A percentile compares a stretch with the other conserved stretches of the same genome.
phyloP scores from a whole-genome alignment of 2,888 invertebrate species.

The Leptogaster cylindrica region DNA sequence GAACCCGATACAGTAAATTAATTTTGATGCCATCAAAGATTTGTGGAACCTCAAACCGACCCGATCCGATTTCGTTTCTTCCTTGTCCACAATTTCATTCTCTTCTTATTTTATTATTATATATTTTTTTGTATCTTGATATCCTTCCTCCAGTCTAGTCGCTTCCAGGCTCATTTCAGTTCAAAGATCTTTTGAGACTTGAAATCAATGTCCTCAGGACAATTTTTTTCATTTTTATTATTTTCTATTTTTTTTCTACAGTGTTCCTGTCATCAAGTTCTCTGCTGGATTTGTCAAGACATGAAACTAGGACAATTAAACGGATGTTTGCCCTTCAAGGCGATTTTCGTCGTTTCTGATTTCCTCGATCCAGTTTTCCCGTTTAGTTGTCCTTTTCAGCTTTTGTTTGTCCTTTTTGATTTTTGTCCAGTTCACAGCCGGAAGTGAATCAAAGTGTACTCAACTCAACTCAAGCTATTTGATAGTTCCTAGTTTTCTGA shows the following conservation, averaged over 20 bases:
- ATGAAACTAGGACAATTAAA: slow-evolving; percentile 39
- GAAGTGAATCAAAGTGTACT: not conserved
- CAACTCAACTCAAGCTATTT: slow-evolving; percentile 3
- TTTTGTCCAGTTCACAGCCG: not conserved
- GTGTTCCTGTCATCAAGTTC: not conserved
- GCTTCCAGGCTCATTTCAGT: slow-evolving; percentile 20
- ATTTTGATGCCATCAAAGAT: slow-evolving; percentile 21
- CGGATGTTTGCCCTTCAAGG: slow-evolving; percentile 39
- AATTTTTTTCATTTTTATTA: slow-evolving; percentile 1
- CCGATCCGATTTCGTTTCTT: not conserved
- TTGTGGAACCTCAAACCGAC: not conserved
- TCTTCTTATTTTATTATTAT: too few species aligned
- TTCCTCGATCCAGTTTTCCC: slow-evolving; percentile 14
- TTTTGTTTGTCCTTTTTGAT: slow-evolving; percentile 4
- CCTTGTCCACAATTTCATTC: not conserved
- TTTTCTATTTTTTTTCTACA: not conserved
- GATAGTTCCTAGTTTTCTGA: slow-evolving; percentile 22
- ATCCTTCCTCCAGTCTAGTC: not conserved
- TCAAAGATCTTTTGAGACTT: slow-evolving; percentile 12
- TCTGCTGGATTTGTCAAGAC: slow-evolving; percentile 28
- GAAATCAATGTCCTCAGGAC: slow-evolving; percentile 25
- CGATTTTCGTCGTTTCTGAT: slow-evolving; percentile 38
- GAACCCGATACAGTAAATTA: slow-evolving; percentile 35
- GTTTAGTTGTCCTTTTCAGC: not conserved
- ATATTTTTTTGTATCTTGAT: too few species aligned